Conservation (phyloP, 1,140 invertebrate species). For the Eumaeus atala region DNA sequence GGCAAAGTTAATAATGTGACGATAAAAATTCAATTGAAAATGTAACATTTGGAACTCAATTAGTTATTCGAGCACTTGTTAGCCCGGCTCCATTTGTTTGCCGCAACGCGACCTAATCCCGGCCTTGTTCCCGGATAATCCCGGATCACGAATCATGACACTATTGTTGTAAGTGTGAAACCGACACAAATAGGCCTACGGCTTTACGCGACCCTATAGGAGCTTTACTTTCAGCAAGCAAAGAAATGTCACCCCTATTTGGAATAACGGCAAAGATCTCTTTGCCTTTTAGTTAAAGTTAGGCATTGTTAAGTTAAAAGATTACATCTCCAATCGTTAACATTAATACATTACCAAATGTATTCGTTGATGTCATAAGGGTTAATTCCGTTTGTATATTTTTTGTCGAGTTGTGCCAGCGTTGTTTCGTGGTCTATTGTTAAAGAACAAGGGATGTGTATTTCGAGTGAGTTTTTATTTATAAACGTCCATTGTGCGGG, state of each 20-base stretch:
- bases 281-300: constrained; percentile 11
- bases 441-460: constrained; percentile 41
- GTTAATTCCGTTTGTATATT: constrained; percentile 12
- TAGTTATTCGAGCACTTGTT: constrained; percentile 52
- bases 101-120: constrained; percentile 67
- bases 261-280: not conserved
- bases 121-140: constrained; percentile 63
- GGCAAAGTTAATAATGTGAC: not conserved
- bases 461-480: constrained; percentile 57
- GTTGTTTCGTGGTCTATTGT: constrained; percentile 21
- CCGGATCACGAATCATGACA: constrained; percentile 73
- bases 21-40: constrained; percentile 11
- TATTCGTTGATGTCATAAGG: not conserved
- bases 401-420: constrained; percentile 16
- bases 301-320: not conserved
- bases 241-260: constrained; percentile 15
- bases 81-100: constrained; percentile 63
- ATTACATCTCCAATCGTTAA: not conserved
- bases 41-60: constrained; percentile 30
- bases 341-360: not conserved
- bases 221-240: not conserved
- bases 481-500: constrained; percentile 45
- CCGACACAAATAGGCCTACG: constrained; percentile 72
- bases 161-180: constrained; percentile 75
- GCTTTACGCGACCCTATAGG: constrained; percentile 46